These are phyloP conservation scores for Encarsia formosa DNA, from an alignment of 2,888 invertebrate species.

Conservation along the genomic window DNA sequence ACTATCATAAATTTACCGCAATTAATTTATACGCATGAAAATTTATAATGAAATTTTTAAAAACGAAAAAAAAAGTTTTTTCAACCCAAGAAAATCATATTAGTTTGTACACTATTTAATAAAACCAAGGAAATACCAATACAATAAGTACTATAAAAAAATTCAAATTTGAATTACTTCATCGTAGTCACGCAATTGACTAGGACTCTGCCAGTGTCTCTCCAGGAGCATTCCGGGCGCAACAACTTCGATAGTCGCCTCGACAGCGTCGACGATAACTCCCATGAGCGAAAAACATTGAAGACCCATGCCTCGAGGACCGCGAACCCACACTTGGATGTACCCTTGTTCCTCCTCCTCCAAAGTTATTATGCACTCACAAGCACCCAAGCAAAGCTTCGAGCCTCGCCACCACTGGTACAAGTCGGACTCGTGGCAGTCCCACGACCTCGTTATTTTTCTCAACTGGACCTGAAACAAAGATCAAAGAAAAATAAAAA, in stretches of 20 bases:
- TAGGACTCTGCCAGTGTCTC: constrained; percentile 62
- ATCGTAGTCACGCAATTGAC: constrained; percentile 54
- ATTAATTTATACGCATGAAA: too few species aligned
- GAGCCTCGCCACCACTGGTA: constrained; percentile 72
- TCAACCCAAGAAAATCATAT: not conserved
- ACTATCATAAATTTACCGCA: too few species aligned
- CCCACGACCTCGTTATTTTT: constrained; percentile 55
- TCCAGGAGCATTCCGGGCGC: constrained; percentile 67
- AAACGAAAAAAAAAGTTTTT: too few species aligned
- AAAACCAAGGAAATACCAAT: not conserved
- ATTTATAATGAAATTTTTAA: too few species aligned
- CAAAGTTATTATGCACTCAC: constrained; percentile 66
- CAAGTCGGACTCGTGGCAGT: constrained; percentile 59
- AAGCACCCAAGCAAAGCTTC: constrained; percentile 63
- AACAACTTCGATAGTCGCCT: constrained; percentile 59
- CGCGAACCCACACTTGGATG: constrained; percentile 65
- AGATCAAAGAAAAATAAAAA: not conserved
- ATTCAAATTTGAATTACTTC: too few species aligned
- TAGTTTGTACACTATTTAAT: too few species aligned
- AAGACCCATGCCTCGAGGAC: constrained; percentile 56
- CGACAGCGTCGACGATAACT: constrained; percentile 61
- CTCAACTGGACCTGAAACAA: constrained; percentile 57
- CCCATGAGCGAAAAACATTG: constrained; percentile 68
- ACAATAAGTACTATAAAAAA: too few species aligned
- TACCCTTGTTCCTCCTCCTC: constrained; percentile 56